Conservation (phyloP, 2,888 invertebrate genomes). For the Synanthedon formicaeformis region DNA sequence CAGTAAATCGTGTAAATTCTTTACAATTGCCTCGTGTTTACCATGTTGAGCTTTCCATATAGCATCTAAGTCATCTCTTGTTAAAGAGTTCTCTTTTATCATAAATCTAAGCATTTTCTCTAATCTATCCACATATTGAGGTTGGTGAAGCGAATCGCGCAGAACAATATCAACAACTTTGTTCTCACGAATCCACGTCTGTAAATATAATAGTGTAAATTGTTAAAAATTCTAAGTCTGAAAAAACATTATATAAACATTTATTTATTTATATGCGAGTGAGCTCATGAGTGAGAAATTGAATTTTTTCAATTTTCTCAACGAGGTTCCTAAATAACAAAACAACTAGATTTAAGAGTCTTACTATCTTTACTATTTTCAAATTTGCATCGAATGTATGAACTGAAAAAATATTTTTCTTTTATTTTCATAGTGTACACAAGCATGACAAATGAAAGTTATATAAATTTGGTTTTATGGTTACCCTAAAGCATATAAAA, state of each 20-base stretch:
- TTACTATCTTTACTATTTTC: not conserved
- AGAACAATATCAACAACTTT: conserved; percentile 95
- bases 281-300: too few relatives aligned
- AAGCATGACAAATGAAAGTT: too few relatives aligned
- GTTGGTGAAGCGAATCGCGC: conserved; percentile 95
- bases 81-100: conserved; percentile 92
- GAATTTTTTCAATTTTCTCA: too few relatives aligned
- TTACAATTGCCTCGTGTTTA: conserved; percentile 98
- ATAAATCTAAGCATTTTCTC: conserved; percentile 98
- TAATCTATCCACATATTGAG: conserved; percentile 96
- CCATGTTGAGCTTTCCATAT: conserved; percentile 98
- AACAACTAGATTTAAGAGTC: too few relatives aligned
- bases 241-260: not conserved
- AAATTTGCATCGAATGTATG: not conserved
- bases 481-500: too few relatives aligned
- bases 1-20: conserved; percentile 95
- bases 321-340: not conserved
- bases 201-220: conserved; percentile 16
- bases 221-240: not conserved
- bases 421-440: not conserved
- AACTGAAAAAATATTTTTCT: not conserved
- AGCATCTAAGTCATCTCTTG: conserved; percentile 91
- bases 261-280: too few relatives aligned
- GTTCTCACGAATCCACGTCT: conserved; percentile 97
- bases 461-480: too few relatives aligned